These are phyloP conservation scores for Hyla sarda DNA, from an alignment of 2,113 vertebrate genomes.

Conservation along the genomic window DNA sequence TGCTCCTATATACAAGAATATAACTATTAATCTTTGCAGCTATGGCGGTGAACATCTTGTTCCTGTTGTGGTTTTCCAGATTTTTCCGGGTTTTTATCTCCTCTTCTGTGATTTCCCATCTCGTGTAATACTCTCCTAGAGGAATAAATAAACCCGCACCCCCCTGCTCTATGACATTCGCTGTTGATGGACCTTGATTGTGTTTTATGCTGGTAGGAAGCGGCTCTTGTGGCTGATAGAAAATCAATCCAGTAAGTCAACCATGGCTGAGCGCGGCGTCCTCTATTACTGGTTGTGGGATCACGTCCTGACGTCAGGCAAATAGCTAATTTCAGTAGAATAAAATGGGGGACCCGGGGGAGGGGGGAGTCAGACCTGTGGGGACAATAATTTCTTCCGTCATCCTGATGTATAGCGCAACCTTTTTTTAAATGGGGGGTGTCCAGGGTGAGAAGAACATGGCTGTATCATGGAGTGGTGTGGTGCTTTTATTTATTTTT, in stretches of 20 bases:
- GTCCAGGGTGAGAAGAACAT: too few relatives aligned
- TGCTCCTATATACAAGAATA: background rate
- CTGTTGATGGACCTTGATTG: slow-evolving; percentile 43
- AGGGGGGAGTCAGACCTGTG: background rate
- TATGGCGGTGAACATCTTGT: too few relatives aligned
- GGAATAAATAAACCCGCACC: background rate
- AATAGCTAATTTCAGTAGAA: slow-evolving; percentile 32
- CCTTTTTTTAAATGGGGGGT: too few relatives aligned
- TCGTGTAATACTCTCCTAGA: background rate
- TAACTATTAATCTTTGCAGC: too few relatives aligned
- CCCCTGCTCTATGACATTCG: slow-evolving; percentile 18
- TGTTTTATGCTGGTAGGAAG: slow-evolving; percentile 35
- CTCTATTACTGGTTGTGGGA: slow-evolving; percentile 43
- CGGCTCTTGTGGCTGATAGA: slow-evolving; percentile 11
- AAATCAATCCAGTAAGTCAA: slow-evolving; percentile 54
- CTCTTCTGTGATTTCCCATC: background rate
- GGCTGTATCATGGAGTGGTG: too few relatives aligned
- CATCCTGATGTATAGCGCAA: too few relatives aligned
- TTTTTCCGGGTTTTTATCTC: too few relatives aligned
- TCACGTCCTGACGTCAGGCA: background rate
- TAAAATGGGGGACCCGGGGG: background rate
- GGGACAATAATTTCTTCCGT: too few relatives aligned
- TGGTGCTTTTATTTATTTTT: too few relatives aligned
- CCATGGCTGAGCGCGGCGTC: slow-evolving; percentile 40
- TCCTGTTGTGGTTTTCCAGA: background rate